Conservation (phyloP, 2,797 vertebrate genomes). For the Scleropages formosus region DNA sequence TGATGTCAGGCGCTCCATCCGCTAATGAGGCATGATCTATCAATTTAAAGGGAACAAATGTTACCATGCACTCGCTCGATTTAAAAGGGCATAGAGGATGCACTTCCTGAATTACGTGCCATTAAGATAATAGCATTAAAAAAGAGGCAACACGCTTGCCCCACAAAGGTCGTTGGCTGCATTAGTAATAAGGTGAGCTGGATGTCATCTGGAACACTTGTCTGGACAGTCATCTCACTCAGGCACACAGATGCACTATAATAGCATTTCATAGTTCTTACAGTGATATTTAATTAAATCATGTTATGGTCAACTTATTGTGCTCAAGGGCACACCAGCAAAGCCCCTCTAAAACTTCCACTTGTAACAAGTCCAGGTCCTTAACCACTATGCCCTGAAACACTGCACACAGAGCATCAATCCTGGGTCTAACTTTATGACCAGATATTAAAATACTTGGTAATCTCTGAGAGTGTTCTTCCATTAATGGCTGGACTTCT, state of each 20-base stretch:
- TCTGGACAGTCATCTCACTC: slow-evolving; percentile 27
- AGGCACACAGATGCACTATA: slow-evolving; percentile 2
- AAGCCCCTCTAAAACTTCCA: too few relatives aligned
- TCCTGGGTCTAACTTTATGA: neutral
- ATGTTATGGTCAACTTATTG: too few relatives aligned
- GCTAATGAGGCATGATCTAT: slow-evolving; percentile 31
- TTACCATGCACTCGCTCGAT: slow-evolving; percentile 10
- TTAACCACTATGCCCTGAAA: too few relatives aligned
- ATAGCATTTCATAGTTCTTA: too few relatives aligned
- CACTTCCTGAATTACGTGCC: slow-evolving; percentile 19
- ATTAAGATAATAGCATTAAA: slow-evolving; percentile 39
- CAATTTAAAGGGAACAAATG: slow-evolving; percentile 29
- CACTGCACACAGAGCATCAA: too few relatives aligned
- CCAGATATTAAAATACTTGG: neutral
- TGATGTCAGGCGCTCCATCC: slow-evolving; percentile 35
- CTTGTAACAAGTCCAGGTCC: too few relatives aligned
- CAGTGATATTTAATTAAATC: too few relatives aligned
- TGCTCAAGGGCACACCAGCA: too few relatives aligned
- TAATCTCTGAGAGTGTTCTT: slow-evolving; percentile 20
- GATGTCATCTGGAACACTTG: slow-evolving; percentile 6
- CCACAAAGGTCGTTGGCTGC: slow-evolving; percentile 26
- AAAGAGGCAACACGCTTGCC: slow-evolving; percentile 39
- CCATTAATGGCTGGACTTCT: slow-evolving; percentile 29
- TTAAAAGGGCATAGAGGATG: slow-evolving; percentile 39
- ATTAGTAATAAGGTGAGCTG: slow-evolving; percentile 27